Evolutionary conservation across 2,888 invertebrate species (phyloP), one percentile per base, ranked within the genome.

Genomic region (Dioctria linearis): DNA sequence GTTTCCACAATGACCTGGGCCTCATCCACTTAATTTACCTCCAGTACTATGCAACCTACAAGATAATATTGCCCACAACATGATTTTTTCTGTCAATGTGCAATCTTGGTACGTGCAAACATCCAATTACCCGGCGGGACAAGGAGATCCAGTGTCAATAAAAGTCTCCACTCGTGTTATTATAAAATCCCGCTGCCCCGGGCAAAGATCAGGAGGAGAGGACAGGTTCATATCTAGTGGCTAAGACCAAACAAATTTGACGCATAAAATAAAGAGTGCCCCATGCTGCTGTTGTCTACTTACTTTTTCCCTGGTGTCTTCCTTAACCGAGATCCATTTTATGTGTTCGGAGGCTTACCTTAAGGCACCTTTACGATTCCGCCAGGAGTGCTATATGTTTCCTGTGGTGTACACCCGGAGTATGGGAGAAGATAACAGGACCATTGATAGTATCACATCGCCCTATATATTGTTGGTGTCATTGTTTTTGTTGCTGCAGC

Each of bases 301-400:
- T 75, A 75, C 71, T 81, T 82, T 81, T 73, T 65, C 67, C 66
- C 46, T 43, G 80, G 76, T 79, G 73, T 82, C 78, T 82, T 81
- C 78, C 82, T 82, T 83, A 82, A 80, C 79, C 80, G 82, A 75
- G 82, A 82, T 82, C 82, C 82, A 81, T 83, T 83, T 83, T 83
- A 83, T 83, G 82, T 83, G 83, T 81, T 81, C 71, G 42, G 65
- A 54, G 79, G 82, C 82, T 82, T 83, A 82, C 79, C 82, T 80
- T 82, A 83, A 82, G 82, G 81, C 82, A 82, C 83, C 82, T 83
- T 83, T 82, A 83, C 82, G 83, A 83, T 80, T 82, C 81, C 79
- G 71, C 81, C 43, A 80, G 78, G 83, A 81, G 80, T 82, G 80
- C 81, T 81, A 76, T 79, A 66, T 75, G 75, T 61, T 25, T 61